phyloP scores from a whole-genome alignment of 2,888 invertebrate species.

The Drosophila cracens region DNA sequence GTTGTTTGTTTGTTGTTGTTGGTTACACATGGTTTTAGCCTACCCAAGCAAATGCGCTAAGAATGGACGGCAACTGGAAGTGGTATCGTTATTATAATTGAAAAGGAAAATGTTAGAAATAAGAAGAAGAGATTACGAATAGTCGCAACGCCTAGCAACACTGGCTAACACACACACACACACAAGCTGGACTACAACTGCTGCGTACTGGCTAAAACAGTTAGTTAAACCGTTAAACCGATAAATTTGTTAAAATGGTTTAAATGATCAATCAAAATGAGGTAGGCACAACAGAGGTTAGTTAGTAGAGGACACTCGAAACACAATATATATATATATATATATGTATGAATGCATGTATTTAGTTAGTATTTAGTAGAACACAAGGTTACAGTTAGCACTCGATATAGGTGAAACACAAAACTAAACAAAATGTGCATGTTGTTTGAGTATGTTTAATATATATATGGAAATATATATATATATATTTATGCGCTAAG shows the following conservation, averaged over 20 bases:
- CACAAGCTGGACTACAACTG: slow-evolving; percentile 65
- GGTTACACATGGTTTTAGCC: slow-evolving; percentile 54
- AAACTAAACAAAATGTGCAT: slow-evolving; percentile 72
- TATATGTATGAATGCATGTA: slow-evolving; percentile 26
- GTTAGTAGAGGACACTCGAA: slow-evolving; percentile 74
- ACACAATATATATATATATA: slow-evolving; percentile 62
- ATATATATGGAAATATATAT: background rate
- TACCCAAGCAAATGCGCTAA: slow-evolving; percentile 81
- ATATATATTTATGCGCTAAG: slow-evolving; percentile 60
- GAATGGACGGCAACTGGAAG: slow-evolving; percentile 46
- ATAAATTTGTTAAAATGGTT: slow-evolving; percentile 35
- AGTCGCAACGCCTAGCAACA: slow-evolving; percentile 41
- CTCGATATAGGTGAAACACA: slow-evolving; percentile 70
- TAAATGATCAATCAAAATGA: slow-evolving; percentile 50
- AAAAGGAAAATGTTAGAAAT: slow-evolving; percentile 33
- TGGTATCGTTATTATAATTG: slow-evolving; percentile 46
- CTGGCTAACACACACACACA: slow-evolving; percentile 35
- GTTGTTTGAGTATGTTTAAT: slow-evolving; percentile 48
- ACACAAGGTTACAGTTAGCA: slow-evolving; percentile 74
- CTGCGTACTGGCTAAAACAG: slow-evolving; percentile 66
- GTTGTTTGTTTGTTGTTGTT: slow-evolving; percentile 35
- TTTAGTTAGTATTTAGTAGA: slow-evolving; percentile 64
- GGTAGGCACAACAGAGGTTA: slow-evolving; percentile 73
- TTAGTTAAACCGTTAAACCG: slow-evolving; percentile 39
- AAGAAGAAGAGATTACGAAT: slow-evolving; percentile 25